Conservation (phyloP, 2,888 invertebrate species). For the Andrena flavipes region DNA sequence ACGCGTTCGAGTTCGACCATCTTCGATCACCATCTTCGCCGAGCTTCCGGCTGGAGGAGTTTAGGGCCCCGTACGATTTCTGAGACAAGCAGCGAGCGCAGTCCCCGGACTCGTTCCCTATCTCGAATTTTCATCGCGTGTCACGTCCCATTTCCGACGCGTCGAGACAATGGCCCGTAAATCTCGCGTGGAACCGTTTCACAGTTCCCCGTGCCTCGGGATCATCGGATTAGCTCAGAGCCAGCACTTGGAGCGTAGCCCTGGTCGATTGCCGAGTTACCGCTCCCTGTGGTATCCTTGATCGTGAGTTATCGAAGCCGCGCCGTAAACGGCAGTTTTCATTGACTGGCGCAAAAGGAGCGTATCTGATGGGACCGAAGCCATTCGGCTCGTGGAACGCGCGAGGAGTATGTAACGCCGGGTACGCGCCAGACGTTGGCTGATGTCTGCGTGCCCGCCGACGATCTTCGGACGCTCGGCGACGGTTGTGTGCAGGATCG, state of each 20-base stretch:
- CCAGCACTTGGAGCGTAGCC: neutral
- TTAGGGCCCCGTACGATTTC: neutral
- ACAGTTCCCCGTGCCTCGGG: neutral
- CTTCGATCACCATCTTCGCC: neutral
- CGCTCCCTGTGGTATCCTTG: slow-evolving; percentile 3
- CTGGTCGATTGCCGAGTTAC: slow-evolving; percentile 13
- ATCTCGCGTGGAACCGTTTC: neutral
- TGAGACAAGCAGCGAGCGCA: neutral
- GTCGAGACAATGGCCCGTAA: slow-evolving; percentile 15
- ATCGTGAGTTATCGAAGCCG: slow-evolving; percentile 33
- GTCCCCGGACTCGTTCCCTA: neutral
- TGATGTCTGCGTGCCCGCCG: slow-evolving; percentile 29
- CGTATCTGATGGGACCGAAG: slow-evolving; percentile 63
- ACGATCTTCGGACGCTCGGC: neutral
- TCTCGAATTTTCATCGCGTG: slow-evolving; percentile 23
- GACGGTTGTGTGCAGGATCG: slow-evolving; percentile 6
- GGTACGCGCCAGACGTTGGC: slow-evolving; percentile 30
- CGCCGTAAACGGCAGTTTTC: slow-evolving; percentile 51
- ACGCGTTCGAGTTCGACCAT: neutral
- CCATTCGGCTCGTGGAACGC: slow-evolving; percentile 47
- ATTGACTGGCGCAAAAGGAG: slow-evolving; percentile 57
- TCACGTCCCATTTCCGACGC: neutral
- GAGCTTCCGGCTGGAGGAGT: neutral
- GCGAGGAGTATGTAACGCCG: neutral
- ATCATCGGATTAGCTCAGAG: slow-evolving; percentile 2